phyloP scores from a whole-genome alignment of 2,797 vertebrate species.

The Ambastaia sidthimunki region DNA sequence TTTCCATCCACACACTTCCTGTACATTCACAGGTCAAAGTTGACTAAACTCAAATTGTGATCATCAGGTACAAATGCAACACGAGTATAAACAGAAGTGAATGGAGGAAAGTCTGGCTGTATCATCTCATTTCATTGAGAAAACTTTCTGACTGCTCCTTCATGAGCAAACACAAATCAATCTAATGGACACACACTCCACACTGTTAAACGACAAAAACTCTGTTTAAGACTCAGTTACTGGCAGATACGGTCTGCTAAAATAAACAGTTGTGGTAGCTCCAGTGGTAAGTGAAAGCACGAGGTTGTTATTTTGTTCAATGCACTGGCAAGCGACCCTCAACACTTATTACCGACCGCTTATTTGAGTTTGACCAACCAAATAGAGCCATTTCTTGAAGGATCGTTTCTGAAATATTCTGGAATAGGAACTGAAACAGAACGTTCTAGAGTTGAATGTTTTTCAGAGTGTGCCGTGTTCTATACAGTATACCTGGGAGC shows the following conservation, averaged over 20 bases:
- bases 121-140: neutral
- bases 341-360: conserved; percentile 74
- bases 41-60: neutral
- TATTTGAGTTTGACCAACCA: conserved; percentile 75
- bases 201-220: conserved; percentile 74
- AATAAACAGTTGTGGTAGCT: conserved; percentile 79
- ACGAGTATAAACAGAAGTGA: too few species aligned
- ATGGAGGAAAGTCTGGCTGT: too few species aligned
- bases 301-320: conserved; percentile 80
- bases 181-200: conserved; percentile 13
- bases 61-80: neutral
- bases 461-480: too few species aligned
- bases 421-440: neutral
- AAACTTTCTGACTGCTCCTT: conserved; percentile 9
- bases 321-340: conserved; percentile 74
- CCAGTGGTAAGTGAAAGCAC: conserved; percentile 73
- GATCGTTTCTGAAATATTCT: conserved; percentile 43
- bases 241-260: conserved; percentile 79
- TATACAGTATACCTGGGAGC: too few species aligned
- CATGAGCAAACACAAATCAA: neutral
- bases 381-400: conserved; percentile 47
- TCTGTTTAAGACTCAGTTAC: conserved; percentile 79
- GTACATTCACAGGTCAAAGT: neutral
- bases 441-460: neutral
- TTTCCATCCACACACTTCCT: too few species aligned